Conservation (phyloP, 2,888 invertebrate species). For the Tetragnatha montana region DNA sequence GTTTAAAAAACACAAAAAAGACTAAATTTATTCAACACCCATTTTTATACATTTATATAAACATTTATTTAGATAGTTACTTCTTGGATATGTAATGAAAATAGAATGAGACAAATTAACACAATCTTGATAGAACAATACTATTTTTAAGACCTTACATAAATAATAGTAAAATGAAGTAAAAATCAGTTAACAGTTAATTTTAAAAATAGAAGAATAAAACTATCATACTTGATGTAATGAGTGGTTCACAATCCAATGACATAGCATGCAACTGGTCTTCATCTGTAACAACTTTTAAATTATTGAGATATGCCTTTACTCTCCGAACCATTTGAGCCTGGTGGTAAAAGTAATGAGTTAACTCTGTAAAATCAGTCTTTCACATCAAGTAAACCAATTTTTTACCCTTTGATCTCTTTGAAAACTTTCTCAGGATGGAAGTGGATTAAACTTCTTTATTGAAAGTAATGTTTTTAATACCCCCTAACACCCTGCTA, state of each 20-base stretch:
- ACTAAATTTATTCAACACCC: neutral
- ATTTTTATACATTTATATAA: neutral
- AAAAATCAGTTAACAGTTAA: neutral
- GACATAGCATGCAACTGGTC: conserved; percentile 91
- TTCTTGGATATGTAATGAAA: neutral
- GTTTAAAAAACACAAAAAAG: too few species aligned
- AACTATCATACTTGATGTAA: conserved; percentile 40
- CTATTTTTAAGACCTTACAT: neutral
- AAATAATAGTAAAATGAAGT: too few species aligned
- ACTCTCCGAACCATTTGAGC: conserved; percentile 98
- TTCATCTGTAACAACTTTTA: conserved; percentile 96
- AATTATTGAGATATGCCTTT: conserved; percentile 93
- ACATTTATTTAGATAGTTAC: neutral
- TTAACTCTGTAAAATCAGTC: neutral
- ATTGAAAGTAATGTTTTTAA: too few species aligned
- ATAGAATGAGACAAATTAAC: neutral
- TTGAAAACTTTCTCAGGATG: too few species aligned
- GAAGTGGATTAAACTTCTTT: too few species aligned
- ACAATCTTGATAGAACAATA: neutral
- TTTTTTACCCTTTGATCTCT: too few species aligned
- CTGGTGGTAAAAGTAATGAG: conserved; percentile 72
- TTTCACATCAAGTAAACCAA: neutral
- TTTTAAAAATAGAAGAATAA: neutral
- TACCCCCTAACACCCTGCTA: too few species aligned
- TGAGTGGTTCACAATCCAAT: conserved; percentile 86